Conservation (phyloP, 2,113 vertebrate genomes). For the Ceyx margarethae region DNA sequence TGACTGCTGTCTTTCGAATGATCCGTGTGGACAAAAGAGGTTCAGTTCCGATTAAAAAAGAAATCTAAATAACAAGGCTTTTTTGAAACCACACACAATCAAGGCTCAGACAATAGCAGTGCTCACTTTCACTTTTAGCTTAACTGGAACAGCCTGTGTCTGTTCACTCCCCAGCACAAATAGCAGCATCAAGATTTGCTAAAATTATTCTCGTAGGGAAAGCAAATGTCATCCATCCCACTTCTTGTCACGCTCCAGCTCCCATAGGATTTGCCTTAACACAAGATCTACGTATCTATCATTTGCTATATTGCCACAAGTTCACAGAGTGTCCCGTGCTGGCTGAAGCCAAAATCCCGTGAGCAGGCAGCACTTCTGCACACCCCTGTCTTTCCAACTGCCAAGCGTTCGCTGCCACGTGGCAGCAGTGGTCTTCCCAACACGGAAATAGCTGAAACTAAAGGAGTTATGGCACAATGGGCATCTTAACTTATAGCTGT, state of each 20-base stretch:
- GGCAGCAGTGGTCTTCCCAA: conserved; percentile 64
- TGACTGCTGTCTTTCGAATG: conserved; percentile 60
- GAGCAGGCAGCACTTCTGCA: conserved; percentile 62
- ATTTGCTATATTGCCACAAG: conserved; percentile 71
- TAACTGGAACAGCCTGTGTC: conserved; percentile 78
- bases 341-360: conserved; percentile 67
- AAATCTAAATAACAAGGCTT: conserved; percentile 69
- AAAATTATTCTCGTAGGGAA: conserved; percentile 69
- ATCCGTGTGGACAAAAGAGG: conserved; percentile 59
- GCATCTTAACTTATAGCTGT: conserved; percentile 69
- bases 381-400: conserved; percentile 61
- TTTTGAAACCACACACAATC: conserved; percentile 67
- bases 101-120: conserved; percentile 82
- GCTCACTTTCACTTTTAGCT: conserved; percentile 81
- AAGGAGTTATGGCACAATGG: conserved; percentile 87
- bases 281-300: conserved; percentile 75
- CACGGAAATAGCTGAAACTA: conserved; percentile 74
- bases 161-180: conserved; percentile 68
- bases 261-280: conserved; percentile 71
- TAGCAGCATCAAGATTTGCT: conserved; percentile 78
- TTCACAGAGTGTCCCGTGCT: conserved; percentile 61
- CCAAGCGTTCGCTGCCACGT: conserved; percentile 39
- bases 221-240: conserved; percentile 73
- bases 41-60: conserved; percentile 49
- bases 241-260: conserved; percentile 62